A percentile compares a stretch with the other conserved stretches of the same genome.
phyloP scores from a whole-genome alignment of 2,797 vertebrate genomes.

The Chelonia mydas region DNA sequence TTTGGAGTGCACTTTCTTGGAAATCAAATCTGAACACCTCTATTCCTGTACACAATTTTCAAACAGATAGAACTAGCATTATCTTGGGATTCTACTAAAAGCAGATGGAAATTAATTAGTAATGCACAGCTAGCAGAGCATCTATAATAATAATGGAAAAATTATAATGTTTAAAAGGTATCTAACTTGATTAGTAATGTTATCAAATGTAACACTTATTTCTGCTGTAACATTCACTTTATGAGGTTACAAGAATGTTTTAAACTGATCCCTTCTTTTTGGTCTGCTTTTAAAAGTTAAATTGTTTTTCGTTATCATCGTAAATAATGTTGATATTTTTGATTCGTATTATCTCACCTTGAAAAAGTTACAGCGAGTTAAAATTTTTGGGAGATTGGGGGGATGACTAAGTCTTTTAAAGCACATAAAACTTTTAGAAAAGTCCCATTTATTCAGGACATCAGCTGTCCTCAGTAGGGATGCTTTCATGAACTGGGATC shows the following conservation, averaged over 20 bases:
- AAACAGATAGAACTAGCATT: background rate
- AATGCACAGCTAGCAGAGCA: background rate
- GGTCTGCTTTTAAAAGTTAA: background rate
- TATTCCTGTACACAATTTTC: too few relatives aligned
- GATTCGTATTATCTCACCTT: background rate
- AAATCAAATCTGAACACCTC: background rate
- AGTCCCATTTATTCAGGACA: background rate
- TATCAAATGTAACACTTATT: background rate
- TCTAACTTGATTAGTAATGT: constrained; percentile 1
- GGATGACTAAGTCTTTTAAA: background rate
- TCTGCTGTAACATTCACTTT: background rate
- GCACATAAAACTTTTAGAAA: background rate
- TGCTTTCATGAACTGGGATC: background rate
- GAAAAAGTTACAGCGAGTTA: background rate
- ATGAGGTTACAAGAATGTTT: background rate
- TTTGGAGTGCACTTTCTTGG: background rate
- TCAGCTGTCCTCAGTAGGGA: background rate
- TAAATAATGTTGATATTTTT: rapidly evolving
- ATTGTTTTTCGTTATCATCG: background rate
- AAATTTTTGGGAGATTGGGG: background rate
- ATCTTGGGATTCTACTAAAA: background rate
- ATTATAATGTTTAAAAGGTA: background rate
- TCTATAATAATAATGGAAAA: background rate
- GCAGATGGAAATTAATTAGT: background rate
- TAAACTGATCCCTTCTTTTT: background rate